A percentile compares a stretch with the other conserved stretches of the same genome.
These are phyloP conservation scores for Eupithecia subfuscata DNA, from an alignment of 2,888 invertebrate species.

Conservation along the genomic window DNA sequence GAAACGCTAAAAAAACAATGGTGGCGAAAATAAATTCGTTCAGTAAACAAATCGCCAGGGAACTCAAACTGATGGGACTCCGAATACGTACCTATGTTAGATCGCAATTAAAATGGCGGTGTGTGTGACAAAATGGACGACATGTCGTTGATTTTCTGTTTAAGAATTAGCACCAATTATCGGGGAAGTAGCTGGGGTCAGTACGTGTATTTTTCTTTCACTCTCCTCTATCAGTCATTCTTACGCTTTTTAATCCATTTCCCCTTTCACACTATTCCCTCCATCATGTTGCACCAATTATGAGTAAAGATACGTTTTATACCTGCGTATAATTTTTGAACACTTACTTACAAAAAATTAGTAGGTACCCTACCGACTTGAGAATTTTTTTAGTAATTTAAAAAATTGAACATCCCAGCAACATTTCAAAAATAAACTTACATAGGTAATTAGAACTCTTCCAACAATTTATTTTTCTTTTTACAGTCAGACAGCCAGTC, in stretches of 20 bases:
- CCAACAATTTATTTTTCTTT: too few relatives aligned
- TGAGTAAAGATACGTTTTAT: too few relatives aligned
- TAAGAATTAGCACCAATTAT: background rate
- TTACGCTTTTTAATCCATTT: background rate
- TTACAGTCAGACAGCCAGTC: background rate
- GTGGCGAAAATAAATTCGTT: slow-evolving; percentile 26
- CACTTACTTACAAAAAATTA: too few relatives aligned
- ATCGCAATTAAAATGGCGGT: slow-evolving; percentile 39
- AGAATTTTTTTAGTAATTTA: too few relatives aligned
- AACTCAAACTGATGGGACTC: slow-evolving; percentile 21
- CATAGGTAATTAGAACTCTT: too few relatives aligned
- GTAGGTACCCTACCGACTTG: too few relatives aligned
- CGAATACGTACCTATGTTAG: slow-evolving; percentile 14
- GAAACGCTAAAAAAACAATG: slow-evolving; percentile 31
- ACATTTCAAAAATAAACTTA: too few relatives aligned
- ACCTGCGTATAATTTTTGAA: too few relatives aligned
- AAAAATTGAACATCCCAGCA: too few relatives aligned
- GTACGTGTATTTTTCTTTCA: background rate
- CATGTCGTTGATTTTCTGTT: background rate
- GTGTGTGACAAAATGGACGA: slow-evolving; percentile 16
- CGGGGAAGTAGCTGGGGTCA: background rate
- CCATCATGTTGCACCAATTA: background rate
- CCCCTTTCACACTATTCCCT: too few relatives aligned
- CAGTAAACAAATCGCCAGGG: slow-evolving; percentile 28
- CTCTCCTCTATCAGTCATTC: background rate